Evolutionary conservation across 2,113 vertebrate species (phyloP), one percentile per base, ranked within the genome.

Genomic region (Apodemus speciosus): DNA sequence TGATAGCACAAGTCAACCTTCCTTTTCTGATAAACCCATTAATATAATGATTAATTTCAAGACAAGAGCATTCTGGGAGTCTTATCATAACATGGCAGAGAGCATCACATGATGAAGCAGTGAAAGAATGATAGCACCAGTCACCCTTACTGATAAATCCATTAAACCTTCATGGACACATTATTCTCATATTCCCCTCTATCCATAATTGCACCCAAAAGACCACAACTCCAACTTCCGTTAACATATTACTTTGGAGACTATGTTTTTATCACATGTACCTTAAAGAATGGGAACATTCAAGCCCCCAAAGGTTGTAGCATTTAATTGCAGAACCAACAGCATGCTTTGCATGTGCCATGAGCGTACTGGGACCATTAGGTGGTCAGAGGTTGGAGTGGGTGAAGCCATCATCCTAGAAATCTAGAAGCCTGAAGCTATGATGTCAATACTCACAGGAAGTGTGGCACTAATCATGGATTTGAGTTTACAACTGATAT

Each of bases 361-460:
- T 21, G 0, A 30, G 7, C 38, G 30, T 9, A 4, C 40, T 64
- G 18, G 10, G 35, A 49, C 11, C 1, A 1, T 21, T 30, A 16
- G 21, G 27, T 27, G 27, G 46, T 80, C 15, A 35, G 58, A 53
- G 40, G 38, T 64, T 32, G 51, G 38, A 35, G 15, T 51, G 20
- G 18, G 4, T 15, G 6, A 9, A 79, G 60, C 66, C 18, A 23
- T 18, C 2, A 16, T 9, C 35, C 21, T 71, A 27, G 25, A 71
- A 43, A 35, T 43, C 66, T 9, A 43, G 49, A 73, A 53, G 32
- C 4, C 43, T 14, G 15, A 27, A 3, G 16, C 64, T 92, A 25
- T 10, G 16, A 58, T n/a, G 2, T 9, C 13, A 49, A 14, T 20
- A 3, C 18, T 77, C 46, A 40, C 23, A 43, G 14, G 58, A 32